phyloP scores from a whole-genome alignment of 1,140 invertebrate genomes.

The Ceratitis capitata region DNA sequence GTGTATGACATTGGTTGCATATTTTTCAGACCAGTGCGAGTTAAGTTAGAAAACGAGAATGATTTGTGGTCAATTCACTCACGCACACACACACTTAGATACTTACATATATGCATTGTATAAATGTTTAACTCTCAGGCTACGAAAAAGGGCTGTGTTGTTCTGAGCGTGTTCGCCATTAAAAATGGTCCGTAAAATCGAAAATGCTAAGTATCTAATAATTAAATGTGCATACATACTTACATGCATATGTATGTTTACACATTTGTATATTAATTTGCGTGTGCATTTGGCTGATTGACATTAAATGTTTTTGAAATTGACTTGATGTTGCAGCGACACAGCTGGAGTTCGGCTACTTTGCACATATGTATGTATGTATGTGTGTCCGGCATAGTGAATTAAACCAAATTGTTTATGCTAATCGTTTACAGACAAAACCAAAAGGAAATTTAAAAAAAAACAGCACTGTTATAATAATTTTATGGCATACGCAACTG shows the following conservation, averaged over 20 bases:
- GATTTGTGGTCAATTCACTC: too few species aligned
- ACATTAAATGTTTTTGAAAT: conserved; percentile 6
- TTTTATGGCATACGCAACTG: conserved; percentile 20
- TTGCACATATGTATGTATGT: neutral
- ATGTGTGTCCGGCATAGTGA: neutral
- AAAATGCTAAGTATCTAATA: neutral
- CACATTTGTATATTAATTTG: neutral
- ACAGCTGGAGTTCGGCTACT: neutral
- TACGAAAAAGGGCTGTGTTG: conserved; percentile 6
- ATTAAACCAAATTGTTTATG: conserved; percentile 28
- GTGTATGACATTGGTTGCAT: too few species aligned
- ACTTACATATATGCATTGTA: neutral
- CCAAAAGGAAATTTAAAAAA: neutral
- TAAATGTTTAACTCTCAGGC: too few species aligned
- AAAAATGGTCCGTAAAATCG: conserved; percentile 21
- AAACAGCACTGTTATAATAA: neutral
- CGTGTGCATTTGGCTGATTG: neutral
- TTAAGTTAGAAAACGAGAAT: too few species aligned
- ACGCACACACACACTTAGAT: neutral
- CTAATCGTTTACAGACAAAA: neutral
- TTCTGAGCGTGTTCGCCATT: neutral
- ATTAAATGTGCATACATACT: neutral
- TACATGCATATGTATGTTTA: neutral
- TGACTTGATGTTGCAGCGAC: neutral
- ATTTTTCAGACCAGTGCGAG: too few species aligned